phyloP scores from a whole-genome alignment of 2,113 vertebrate species.

The Ptilonorhynchus violaceus region DNA sequence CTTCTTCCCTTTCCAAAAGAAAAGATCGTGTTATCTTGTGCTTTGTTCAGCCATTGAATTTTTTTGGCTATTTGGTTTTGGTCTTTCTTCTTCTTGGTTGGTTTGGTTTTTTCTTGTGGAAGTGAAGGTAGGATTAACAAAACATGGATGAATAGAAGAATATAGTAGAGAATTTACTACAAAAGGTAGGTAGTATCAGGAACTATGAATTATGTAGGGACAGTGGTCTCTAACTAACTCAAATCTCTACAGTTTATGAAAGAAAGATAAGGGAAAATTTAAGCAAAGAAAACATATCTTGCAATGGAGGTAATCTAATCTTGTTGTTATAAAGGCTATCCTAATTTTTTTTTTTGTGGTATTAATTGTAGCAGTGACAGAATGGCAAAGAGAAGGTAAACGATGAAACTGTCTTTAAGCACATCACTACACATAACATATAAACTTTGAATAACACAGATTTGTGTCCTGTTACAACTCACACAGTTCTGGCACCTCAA shows the following conservation, averaged over 20 bases:
- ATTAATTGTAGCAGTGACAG: background rate
- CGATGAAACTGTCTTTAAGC: background rate
- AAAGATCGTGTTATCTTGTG: background rate
- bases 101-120: background rate
- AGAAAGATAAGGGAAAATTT: background rate
- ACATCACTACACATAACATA: background rate
- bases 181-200: background rate
- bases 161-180: background rate
- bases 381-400: background rate
- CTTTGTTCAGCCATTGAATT: background rate
- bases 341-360: background rate
- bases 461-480: background rate
- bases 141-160: background rate
- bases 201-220: background rate
- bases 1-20: background rate
- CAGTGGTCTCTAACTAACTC: background rate
- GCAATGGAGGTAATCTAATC: background rate
- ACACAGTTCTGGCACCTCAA: background rate
- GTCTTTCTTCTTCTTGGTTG: background rate
- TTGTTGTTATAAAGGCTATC: background rate
- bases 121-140: background rate
- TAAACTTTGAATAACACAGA: background rate
- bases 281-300: background rate
- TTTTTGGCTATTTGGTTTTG: background rate
- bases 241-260: background rate